Evolutionary conservation across 2,888 invertebrate genomes (phyloP), one percentile per base, ranked within the genome.

Genomic region (Athrips mouffetella): DNA sequence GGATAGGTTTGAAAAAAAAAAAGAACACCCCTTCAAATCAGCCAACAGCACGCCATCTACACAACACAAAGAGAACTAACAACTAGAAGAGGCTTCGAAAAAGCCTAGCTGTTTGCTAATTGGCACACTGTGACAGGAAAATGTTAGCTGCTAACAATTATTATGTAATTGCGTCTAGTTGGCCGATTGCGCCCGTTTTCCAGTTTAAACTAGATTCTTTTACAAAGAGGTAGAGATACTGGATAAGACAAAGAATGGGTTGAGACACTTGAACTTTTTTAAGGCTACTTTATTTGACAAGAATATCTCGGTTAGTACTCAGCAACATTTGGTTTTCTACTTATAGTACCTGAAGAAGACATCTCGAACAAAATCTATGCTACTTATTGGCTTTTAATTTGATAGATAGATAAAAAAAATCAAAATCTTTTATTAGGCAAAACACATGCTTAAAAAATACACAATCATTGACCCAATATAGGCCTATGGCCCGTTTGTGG

Each of bases 51-150:
- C 48, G 48, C 45, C 49, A 49, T 49, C 49, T 49, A 18, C 31
- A 35, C 13, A 33, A 35, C 35, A 18, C 30, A 45, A 33, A 15
- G 23, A 10, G 45, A 35, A 45, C 45, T 35, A 45, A 16, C 30
- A 11, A 1, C 44, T 31, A 20, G 31, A 40, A 45, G 31, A 18
- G 40, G 15, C 45, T 27, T 25, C 20, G 23, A 40, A 50, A 49
- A 50, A 55, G 51, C 11, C 15, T 11, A 23, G 33, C 44, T 13
- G 40, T 20, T 45, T 35, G 51, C 39, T 59, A 55, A 57, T 54
- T 55, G 52, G 51, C 47, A 47, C 18, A 51, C 52, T 51, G 49
- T 52, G 52, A 52, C 57, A 56, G 57, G 56, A 59, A 57, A 59
- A 59, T 48, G 54, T 45, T 39, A n/a, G 52, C 50, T 40, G 47